These are phyloP conservation scores for Steromphala cineraria DNA, from an alignment of 2,888 invertebrate genomes.

Conservation along the genomic window DNA sequence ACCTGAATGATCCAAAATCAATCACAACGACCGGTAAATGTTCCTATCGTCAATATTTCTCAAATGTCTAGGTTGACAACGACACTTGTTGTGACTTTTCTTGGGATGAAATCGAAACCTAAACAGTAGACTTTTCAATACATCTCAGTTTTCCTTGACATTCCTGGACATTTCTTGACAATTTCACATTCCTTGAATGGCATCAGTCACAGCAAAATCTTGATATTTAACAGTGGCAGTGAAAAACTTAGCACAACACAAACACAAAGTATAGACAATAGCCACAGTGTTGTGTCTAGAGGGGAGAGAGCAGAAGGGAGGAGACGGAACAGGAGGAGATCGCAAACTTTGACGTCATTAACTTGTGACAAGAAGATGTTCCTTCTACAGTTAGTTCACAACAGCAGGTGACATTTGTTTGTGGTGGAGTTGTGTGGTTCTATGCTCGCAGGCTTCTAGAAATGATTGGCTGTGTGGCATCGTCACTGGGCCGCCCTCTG, in stretches of 20 bases:
- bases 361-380: neutral
- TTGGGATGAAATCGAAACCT: too few species aligned
- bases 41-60: too few species aligned
- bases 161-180: too few species aligned
- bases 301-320: neutral
- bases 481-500: neutral
- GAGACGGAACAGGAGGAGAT: neutral
- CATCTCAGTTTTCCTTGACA: too few species aligned
- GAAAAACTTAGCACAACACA: neutral
- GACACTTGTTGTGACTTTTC: too few species aligned
- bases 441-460: neutral
- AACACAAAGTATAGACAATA: slow-evolving; percentile 4
- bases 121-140: too few species aligned
- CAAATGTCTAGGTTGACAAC: too few species aligned
- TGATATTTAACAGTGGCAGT: neutral
- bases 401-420: neutral
- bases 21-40: too few species aligned
- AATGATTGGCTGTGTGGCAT: neutral
- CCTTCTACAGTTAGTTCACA: neutral
- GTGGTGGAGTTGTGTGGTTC: neutral
- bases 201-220: too few species aligned
- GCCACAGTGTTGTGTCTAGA: neutral
- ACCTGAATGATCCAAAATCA: too few species aligned
- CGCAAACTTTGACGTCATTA: neutral
- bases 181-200: too few species aligned